A percentile compares a stretch with the other conserved stretches of the same genome.
Evolutionary conservation across 64 coral and sea anemone genomes (phyloP).

Genomic region (Pocillopora verrucosa): DNA sequence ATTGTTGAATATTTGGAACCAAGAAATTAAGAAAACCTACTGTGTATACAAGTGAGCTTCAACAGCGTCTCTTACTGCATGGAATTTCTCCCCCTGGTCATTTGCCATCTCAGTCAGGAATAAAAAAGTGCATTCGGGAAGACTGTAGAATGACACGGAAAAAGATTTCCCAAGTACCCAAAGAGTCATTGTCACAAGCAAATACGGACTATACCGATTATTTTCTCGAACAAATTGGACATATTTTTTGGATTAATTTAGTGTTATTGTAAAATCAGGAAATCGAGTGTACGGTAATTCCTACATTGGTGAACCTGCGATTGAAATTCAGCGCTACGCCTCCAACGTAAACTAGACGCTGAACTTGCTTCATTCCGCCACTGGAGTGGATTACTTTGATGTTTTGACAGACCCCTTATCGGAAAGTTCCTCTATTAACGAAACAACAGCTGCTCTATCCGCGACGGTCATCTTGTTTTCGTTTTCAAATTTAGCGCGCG

Average conservation of each 20-base stretch:
- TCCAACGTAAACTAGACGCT: constrained; percentile 51
- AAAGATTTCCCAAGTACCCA: constrained; percentile 23
- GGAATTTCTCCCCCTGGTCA: constrained; percentile 40
- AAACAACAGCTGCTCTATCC: too few relatives aligned
- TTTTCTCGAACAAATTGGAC: constrained; percentile 29
- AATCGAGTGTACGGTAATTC: constrained; percentile 43
- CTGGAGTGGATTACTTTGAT: constrained; percentile 33
- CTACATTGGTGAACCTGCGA: constrained; percentile 26
- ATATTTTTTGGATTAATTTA: constrained; percentile 30
- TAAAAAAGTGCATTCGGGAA: neutral
- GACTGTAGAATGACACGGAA: constrained; percentile 52
- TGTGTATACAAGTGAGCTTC: constrained; percentile 24
- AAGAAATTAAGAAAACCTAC: constrained; percentile 36
- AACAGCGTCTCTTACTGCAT: constrained; percentile 45
- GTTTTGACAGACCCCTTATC: neutral
- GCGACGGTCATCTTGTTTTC: too few relatives aligned
- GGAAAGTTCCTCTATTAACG: too few relatives aligned
- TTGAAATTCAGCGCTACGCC: constrained; percentile 48
- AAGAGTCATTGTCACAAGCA: constrained; percentile 18
- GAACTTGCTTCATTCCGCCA: constrained; percentile 35
- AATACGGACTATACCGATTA: constrained; percentile 36
- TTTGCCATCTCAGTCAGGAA: constrained; percentile 29
- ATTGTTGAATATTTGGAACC: constrained; percentile 28
- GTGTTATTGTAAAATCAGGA: constrained; percentile 45
- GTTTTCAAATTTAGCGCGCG: too few relatives aligned